These are phyloP conservation scores for Sebastes hopkinsi DNA, from an alignment of 2,797 vertebrate genomes.

Conservation along the genomic window DNA sequence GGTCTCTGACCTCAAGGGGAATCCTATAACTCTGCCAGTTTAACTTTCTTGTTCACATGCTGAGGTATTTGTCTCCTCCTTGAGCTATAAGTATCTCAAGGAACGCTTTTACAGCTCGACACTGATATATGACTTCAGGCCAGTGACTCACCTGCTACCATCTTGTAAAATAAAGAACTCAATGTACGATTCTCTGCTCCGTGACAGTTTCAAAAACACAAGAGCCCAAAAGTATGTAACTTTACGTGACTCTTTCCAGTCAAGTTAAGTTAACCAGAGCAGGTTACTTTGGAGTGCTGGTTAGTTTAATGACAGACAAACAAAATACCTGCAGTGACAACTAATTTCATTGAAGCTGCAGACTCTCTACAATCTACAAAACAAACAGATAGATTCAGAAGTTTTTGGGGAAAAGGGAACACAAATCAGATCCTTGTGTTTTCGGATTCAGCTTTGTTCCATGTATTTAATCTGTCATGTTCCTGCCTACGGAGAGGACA, in stretches of 20 bases:
- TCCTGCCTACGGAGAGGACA: background rate
- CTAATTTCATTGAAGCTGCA: background rate
- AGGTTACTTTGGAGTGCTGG: background rate
- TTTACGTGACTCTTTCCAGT: background rate
- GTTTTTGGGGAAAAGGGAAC: background rate
- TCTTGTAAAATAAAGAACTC: constrained; percentile 29
- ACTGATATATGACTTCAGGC: constrained; percentile 26
- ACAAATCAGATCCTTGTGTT: background rate
- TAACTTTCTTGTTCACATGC: background rate
- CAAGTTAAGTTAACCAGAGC: background rate
- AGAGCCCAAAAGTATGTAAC: background rate
- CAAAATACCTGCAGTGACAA: background rate
- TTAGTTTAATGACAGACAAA: background rate
- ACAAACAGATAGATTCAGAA: background rate
- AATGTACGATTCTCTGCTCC: background rate
- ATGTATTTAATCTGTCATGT: background rate
- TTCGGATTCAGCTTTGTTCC: background rate
- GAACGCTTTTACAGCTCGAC: background rate
- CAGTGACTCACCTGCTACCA: constrained; percentile 45
- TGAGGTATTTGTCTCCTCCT: background rate
- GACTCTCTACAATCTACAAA: background rate
- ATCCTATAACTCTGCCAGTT: background rate
- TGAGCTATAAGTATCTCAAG: constrained; percentile 36
- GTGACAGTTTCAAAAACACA: background rate
- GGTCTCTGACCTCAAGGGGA: background rate